A percentile compares a stretch with the other conserved stretches of the same genome.
Evolutionary conservation across 2,797 vertebrate species (phyloP).

Genomic region (Perodicticus potto): DNA sequence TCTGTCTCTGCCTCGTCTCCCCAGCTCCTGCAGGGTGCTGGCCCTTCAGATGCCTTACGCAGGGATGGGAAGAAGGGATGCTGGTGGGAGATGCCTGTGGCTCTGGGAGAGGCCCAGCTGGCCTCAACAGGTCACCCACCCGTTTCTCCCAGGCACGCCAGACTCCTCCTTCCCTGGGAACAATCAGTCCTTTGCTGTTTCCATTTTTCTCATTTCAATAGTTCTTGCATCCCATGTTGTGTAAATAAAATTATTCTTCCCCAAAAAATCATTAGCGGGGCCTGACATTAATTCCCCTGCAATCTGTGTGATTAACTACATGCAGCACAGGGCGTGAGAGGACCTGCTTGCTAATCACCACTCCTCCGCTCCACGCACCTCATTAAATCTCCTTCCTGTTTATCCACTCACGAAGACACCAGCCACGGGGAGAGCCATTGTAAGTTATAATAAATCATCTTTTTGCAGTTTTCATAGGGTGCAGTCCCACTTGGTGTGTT

Average conservation of each 20-base stretch:
- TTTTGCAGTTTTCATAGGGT: background rate
- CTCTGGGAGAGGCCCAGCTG: background rate
- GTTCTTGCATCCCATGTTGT: slow-evolving; percentile 42
- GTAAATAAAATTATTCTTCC: slow-evolving; percentile 77
- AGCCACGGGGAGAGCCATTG: accelerated
- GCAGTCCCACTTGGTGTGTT: accelerated
- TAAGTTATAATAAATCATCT: background rate
- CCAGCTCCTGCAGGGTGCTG: background rate
- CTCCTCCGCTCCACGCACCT: slow-evolving; percentile 63
- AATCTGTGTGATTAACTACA: slow-evolving; percentile 80
- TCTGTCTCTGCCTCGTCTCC: background rate
- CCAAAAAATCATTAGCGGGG: slow-evolving; percentile 59
- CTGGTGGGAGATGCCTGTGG: background rate
- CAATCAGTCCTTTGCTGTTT: background rate
- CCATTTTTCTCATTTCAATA: slow-evolving; percentile 36
- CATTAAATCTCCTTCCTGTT: slow-evolving; percentile 83
- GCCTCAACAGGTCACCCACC: background rate
- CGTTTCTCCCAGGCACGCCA: accelerated
- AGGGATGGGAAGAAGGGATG: accelerated
- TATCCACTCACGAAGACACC: slow-evolving; percentile 35
- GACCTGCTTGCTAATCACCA: slow-evolving; percentile 75
- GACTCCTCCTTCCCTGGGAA: background rate
- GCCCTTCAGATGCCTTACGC: background rate
- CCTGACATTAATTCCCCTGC: slow-evolving; percentile 78
- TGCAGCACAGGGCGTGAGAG: slow-evolving; percentile 62